phyloP scores from a whole-genome alignment of 2,113 vertebrate species.

The Maccullochella peelii region DNA sequence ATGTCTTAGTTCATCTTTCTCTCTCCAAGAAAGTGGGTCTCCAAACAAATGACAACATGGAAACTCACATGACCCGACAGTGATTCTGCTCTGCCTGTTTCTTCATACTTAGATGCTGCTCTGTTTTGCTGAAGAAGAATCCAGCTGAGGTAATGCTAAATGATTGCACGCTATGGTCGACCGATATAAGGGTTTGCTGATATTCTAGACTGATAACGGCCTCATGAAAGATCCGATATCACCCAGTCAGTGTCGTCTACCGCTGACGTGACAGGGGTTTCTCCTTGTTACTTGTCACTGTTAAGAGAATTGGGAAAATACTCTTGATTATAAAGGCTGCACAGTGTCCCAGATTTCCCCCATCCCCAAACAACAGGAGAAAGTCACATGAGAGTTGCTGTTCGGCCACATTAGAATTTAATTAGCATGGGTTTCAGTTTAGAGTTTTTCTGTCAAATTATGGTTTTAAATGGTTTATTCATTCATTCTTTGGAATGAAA shows the following conservation, averaged over 20 bases:
- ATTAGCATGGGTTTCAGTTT: not conserved
- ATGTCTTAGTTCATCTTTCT: constrained; percentile 2
- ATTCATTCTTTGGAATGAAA: too few relatives aligned
- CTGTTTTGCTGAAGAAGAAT: not conserved
- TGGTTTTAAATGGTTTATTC: not conserved
- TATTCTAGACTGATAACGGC: not conserved
- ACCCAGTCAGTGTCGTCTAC: not conserved
- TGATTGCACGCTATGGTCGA: not conserved
- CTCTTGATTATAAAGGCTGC: not conserved
- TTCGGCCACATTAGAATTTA: not conserved
- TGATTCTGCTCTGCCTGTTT: not conserved
- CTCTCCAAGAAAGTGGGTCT: not conserved
- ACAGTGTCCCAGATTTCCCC: constrained; percentile 4
- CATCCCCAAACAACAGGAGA: constrained; percentile 4
- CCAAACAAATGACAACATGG: constrained; percentile 4
- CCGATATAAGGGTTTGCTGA: not conserved
- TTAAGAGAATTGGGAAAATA: constrained; percentile 1
- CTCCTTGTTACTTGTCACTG: too few relatives aligned
- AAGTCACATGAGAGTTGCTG: constrained; percentile 9
- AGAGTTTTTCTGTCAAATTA: not conserved
- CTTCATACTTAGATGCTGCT: not conserved
- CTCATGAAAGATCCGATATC: constrained; percentile 19
- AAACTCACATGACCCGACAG: constrained; percentile 21
- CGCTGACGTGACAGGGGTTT: not conserved
- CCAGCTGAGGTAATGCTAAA: not conserved